Conservation (phyloP, 1,140 invertebrate genomes). For the Lithobius niger region DNA sequence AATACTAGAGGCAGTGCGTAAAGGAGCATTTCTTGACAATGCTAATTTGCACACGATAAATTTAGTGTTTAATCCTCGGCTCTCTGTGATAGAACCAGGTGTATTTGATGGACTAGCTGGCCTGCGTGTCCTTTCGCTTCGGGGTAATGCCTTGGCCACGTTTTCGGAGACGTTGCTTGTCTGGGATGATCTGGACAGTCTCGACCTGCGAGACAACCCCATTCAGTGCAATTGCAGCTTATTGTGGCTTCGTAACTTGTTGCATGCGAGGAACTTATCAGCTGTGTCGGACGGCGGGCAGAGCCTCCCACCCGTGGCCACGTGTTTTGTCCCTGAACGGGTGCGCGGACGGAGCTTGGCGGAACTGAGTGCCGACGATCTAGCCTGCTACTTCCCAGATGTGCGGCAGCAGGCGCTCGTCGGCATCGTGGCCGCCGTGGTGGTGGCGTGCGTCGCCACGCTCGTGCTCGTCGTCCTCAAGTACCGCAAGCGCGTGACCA, state of each 20-base stretch:
- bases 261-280: constrained; percentile 10
- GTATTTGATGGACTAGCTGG: constrained; percentile 61
- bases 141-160: constrained; percentile 58
- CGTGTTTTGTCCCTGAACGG: constrained; percentile 52
- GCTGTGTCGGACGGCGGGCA: background rate
- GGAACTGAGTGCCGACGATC: constrained; percentile 51
- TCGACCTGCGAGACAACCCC: constrained; percentile 70
- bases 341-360: constrained; percentile 51
- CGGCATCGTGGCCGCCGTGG: constrained; percentile 49
- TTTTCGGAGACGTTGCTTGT: constrained; percentile 58
- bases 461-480: constrained; percentile 57
- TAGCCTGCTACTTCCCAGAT: constrained; percentile 63
- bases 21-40: constrained; percentile 61
- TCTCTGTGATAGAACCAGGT: constrained; percentile 53
- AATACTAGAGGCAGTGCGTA: constrained; percentile 50
- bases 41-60: constrained; percentile 61
- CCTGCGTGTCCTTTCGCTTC: constrained; percentile 51
- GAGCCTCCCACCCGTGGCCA: constrained; percentile 5
- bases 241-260: constrained; percentile 58
- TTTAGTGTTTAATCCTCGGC: constrained; percentile 57
- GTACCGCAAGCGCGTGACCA: constrained; percentile 49
- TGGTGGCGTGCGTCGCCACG: constrained; percentile 48
- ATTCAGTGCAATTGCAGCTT: constrained; percentile 64
- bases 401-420: constrained; percentile 61
- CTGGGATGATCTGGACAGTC: constrained; percentile 56